These are phyloP conservation scores for Anneissia japonica DNA, from an alignment of 35 echinoderm and acorn worm species.

Conservation along the genomic window DNA sequence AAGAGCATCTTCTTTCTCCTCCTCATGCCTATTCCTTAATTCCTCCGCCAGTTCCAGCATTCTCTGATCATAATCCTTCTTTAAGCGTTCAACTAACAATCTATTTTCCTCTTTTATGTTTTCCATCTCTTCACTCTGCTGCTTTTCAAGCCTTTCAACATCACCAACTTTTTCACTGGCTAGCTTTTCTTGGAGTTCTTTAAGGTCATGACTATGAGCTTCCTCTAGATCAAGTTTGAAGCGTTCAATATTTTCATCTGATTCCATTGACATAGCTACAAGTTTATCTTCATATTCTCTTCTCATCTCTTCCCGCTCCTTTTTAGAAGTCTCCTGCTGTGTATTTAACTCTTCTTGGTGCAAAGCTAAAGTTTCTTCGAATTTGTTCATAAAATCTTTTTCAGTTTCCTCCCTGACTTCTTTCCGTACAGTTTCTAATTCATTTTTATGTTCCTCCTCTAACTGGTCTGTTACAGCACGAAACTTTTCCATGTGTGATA, in stretches of 20 bases:
- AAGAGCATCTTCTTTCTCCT: constrained; percentile 6
- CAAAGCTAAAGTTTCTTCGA: background rate
- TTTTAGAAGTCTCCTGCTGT: constrained; percentile 22
- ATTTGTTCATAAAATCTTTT: constrained; percentile 19
- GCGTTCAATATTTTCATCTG: constrained; percentile 8
- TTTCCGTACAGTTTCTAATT: constrained; percentile 56
- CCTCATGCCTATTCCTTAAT: constrained; percentile 8
- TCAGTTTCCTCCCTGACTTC: constrained; percentile 33
- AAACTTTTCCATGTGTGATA: constrained; percentile 81
- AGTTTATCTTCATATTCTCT: constrained; percentile 50
- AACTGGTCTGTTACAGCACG: constrained; percentile 69
- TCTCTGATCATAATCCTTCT: background rate
- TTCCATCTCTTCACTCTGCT: constrained; percentile 53
- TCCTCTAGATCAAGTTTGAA: constrained; percentile 33
- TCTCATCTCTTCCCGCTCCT: constrained; percentile 30
- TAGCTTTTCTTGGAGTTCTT: background rate
- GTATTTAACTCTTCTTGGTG: constrained; percentile 31
- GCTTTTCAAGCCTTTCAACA: constrained; percentile 24
- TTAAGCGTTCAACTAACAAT: background rate
- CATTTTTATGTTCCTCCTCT: constrained; percentile 63
- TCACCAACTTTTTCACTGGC: constrained; percentile 7
- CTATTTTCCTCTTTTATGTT: constrained; percentile 19
- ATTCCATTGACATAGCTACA: constrained; percentile 3
- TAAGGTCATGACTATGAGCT: constrained; percentile 25
- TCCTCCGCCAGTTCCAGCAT: constrained; percentile 16